Percentiles rank a stretch among this genome's conserved stretches.
These are phyloP conservation scores for Eumeta japonica DNA, from an alignment of 1,140 invertebrate genomes.

Conservation along the genomic window DNA sequence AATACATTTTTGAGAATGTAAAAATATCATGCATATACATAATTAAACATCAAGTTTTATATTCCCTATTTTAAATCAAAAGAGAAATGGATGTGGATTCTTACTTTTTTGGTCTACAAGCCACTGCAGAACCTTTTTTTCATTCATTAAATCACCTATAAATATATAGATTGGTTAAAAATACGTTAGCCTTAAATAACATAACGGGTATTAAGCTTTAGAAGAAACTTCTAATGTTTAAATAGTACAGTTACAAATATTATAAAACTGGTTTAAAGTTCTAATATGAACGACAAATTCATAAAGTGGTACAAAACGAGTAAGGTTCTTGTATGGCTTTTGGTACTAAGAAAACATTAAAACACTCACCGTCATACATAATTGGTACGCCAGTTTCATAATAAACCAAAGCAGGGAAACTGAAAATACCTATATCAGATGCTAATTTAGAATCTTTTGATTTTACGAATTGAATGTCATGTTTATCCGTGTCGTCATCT, in stretches of 20 bases:
- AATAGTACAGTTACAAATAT: too few relatives aligned
- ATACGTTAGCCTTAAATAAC: slow-evolving; percentile 3
- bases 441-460: slow-evolving; percentile 87
- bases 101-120: slow-evolving; percentile 93
- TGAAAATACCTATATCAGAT: slow-evolving; percentile 87
- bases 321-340: too few relatives aligned
- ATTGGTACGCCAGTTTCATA: slow-evolving; percentile 91
- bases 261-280: too few relatives aligned
- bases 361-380: slow-evolving; percentile 86
- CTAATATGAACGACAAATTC: too few relatives aligned
- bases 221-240: too few relatives aligned
- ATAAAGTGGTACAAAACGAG: too few relatives aligned
- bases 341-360: too few relatives aligned
- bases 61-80: slow-evolving; percentile 1
- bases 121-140: slow-evolving; percentile 93
- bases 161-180: slow-evolving; percentile 46
- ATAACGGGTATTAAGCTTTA: too few relatives aligned
- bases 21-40: slow-evolving; percentile 45
- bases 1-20: slow-evolving; percentile 23
- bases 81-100: slow-evolving; percentile 59
- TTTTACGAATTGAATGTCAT: slow-evolving; percentile 92
- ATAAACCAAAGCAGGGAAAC: slow-evolving; percentile 86
- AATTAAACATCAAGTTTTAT: slow-evolving; percentile 9
- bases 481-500: slow-evolving; percentile 89
- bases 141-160: slow-evolving; percentile 92